Conservation (phyloP, 2,888 invertebrate genomes). For the Tachina grossa region DNA sequence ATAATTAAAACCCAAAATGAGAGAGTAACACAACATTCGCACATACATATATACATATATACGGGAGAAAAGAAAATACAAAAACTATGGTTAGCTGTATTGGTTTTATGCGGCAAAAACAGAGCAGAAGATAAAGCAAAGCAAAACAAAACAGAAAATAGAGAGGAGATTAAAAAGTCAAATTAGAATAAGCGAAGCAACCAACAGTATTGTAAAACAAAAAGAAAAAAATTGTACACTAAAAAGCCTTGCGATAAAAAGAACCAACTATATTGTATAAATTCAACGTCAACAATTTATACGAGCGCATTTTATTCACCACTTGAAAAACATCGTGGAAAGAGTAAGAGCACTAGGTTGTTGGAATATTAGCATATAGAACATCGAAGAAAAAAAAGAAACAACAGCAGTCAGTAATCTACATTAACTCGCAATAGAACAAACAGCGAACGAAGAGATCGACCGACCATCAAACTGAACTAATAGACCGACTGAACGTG, state of each 20-base stretch:
- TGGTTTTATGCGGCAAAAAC: conserved; percentile 26
- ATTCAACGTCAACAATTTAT: conserved; percentile 62
- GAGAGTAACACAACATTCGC: not conserved
- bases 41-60: not conserved
- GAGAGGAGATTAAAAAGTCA: conserved; percentile 35
- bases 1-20: not conserved
- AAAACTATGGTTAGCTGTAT: conserved; percentile 1
- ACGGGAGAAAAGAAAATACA: conserved; percentile 8
- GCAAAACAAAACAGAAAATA: conserved; percentile 25
- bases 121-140: conserved; percentile 39
- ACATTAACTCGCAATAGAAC: conserved; percentile 55
- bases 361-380: not conserved
- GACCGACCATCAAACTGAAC: conserved; percentile 29
- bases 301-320: conserved; percentile 36
- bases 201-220: conserved; percentile 61
- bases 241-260: conserved; percentile 44
- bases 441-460: conserved; percentile 51
- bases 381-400: conserved; percentile 34
- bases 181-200: conserved; percentile 71
- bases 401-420: conserved; percentile 38
- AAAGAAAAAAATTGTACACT: conserved; percentile 14
- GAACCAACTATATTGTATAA: conserved; percentile 44
- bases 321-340: conserved; percentile 16
- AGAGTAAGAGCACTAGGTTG: conserved; percentile 59
- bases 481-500: conserved; percentile 46